A percentile compares a stretch with the other conserved stretches of the same genome.
phyloP scores from a whole-genome alignment of 2,888 invertebrate species.

The Tortrix viridana region DNA sequence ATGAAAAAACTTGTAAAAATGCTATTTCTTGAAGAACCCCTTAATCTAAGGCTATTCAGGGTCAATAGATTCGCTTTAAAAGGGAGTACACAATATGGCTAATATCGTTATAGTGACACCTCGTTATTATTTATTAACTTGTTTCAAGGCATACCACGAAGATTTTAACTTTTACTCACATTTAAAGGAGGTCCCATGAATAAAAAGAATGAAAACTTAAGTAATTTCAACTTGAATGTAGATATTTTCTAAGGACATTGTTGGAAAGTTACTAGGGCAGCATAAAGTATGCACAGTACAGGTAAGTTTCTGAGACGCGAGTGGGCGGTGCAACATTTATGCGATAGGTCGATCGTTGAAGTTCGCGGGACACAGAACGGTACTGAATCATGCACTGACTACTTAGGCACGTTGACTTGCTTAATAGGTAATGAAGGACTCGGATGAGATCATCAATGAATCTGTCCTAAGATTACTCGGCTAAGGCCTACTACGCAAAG shows the following conservation, averaged over 20 bases:
- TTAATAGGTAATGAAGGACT: neutral
- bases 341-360: conserved; percentile 18
- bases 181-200: neutral
- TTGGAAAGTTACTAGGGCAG: conserved; percentile 27
- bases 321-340: conserved; percentile 34
- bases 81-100: no score
- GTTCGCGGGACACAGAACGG: neutral
- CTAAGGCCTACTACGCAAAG: no score
- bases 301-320: conserved; percentile 28
- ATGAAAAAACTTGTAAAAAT: no score
- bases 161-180: no score
- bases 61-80: no score
- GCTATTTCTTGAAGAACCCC: no score
- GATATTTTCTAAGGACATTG: conserved; percentile 22
- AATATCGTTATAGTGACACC: no score
- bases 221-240: neutral
- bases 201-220: neutral
- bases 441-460: no score
- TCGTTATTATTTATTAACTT: no score
- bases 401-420: neutral
- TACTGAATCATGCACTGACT: neutral
- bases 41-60: no score
- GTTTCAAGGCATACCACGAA: no score
- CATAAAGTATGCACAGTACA: conserved; percentile 34
- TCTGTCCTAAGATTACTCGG: no score